Base-by-base conservation (phyloP, 2,113 vertebrate species). In the Centropus bengalensis region DNA sequence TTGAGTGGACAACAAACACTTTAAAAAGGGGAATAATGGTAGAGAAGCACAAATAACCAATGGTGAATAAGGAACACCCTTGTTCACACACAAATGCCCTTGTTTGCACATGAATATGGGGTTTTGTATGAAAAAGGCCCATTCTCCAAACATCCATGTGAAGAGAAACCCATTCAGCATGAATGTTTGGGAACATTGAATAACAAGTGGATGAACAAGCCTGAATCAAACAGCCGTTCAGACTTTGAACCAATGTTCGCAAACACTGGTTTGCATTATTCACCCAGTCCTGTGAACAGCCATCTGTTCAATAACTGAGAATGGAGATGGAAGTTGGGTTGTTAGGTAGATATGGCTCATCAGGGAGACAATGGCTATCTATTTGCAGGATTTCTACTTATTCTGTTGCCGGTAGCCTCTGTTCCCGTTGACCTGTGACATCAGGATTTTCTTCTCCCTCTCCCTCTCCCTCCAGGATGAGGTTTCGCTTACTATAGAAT, bases 291-390 rank as follows among this genome's bases (percentile, higher is more conserved):
- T 95, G 93, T 73, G 92, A 97, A 83, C 93, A 82, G 86, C 96
- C 96, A 97, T 97, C 96, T 97, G 96, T 90, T 96, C 88, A 54
- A 96, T 91, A 96, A 93, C 95, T 95, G 96, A 96, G 96, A 96
- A 96, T 95, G 95, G 93, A 94, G 88, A 38, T 95, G 93, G 90
- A 95, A 93, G 76, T 96, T 96, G 93, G 80, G 88, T 92, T 94
- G 76, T 95, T 95, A 86, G 94, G 86, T 93, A 91, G 96, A 94
- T 96, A 94, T 77, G 91, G 87, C 91, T 94, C 94, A 92, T 93
- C 88, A 91, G 86, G 81, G 88, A 96, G 86, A 96, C 94, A 96
- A 95, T 82, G 86, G 73, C 77, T 73, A 82, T 93, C 91, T 93
- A 45, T 93, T 94, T 58, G 66, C 83, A 79, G 49, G 66, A 79